Evolutionary conservation across 2,888 invertebrate genomes (phyloP).

Genomic region (Drosophila colorata): DNA sequence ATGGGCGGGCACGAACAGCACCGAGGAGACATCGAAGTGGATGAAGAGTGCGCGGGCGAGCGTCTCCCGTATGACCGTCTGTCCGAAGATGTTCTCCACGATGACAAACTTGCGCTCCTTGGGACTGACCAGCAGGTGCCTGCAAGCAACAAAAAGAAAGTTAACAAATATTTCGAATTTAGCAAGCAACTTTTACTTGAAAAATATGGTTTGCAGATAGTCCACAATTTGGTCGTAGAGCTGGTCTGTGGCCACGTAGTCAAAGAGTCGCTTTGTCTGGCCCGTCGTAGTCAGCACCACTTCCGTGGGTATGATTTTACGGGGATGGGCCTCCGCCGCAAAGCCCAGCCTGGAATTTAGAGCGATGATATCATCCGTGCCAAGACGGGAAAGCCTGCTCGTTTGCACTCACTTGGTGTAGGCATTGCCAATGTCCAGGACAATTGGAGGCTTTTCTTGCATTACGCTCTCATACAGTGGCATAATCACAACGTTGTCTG

Average conservation of each 20-base stretch:
- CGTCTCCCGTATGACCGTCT: conserved; percentile 93
- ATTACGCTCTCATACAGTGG: conserved; percentile 93
- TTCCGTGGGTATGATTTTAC: conserved; percentile 94
- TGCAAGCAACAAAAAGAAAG: conserved; percentile 79
- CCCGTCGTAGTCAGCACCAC: conserved; percentile 89
- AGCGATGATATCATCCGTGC: conserved; percentile 62
- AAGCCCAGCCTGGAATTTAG: conserved; percentile 92
- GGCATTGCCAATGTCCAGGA: conserved; percentile 95
- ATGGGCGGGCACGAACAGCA: conserved; percentile 94
- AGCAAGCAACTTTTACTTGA: conserved; percentile 88
- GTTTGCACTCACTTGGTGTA: conserved; percentile 93
- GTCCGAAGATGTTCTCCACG: conserved; percentile 95
- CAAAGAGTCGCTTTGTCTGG: conserved; percentile 87
- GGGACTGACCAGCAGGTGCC: conserved; percentile 95
- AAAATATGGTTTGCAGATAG: conserved; percentile 94
- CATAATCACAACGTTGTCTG: conserved; percentile 85
- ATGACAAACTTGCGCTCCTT: conserved; percentile 96
- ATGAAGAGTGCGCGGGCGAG: conserved; percentile 96
- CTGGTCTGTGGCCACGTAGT: conserved; percentile 89
- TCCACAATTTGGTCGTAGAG: conserved; percentile 94
- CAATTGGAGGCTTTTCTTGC: conserved; percentile 95
- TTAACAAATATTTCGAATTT: neutral
- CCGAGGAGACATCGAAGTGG: conserved; percentile 95
- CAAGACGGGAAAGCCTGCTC: neutral
- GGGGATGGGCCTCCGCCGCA: conserved; percentile 94